These are phyloP conservation scores for Hetaerina americana DNA, from an alignment of 1,140 invertebrate genomes.

Conservation along the genomic window DNA sequence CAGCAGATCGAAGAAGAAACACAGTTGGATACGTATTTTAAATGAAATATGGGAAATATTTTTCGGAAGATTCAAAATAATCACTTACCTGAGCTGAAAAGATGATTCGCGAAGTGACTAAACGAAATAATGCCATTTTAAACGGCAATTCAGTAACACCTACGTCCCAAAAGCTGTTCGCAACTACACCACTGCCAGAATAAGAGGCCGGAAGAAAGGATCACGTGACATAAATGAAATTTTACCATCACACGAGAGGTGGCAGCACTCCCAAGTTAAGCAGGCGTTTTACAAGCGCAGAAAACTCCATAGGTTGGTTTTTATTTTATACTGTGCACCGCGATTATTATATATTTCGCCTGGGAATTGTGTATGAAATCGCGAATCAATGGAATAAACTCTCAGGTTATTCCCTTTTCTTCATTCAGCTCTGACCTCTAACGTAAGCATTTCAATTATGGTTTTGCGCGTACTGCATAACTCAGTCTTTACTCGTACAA, in stretches of 20 bases:
- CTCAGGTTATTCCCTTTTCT: not conserved
- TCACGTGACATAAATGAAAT: not conserved
- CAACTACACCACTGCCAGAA: not conserved
- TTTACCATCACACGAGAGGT: not conserved
- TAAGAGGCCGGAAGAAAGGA: not conserved
- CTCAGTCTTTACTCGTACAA: no score
- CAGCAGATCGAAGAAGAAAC: no score
- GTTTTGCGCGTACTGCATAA: no score
- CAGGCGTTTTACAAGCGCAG: not conserved
- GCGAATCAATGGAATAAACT: no score
- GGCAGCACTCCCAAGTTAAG: not conserved
- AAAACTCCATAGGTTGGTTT: no score
- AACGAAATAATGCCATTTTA: not conserved
- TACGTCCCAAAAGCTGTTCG: not conserved
- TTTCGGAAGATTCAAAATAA: no score
- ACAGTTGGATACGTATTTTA: no score
- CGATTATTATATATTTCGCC: not conserved
- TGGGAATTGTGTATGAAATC: no score
- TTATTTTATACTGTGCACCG: not conserved
- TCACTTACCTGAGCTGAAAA: not conserved
- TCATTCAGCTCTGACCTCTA: not conserved
- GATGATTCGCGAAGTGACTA: not conserved
- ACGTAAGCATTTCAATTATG: not conserved
- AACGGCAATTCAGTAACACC: not conserved
- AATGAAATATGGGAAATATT: no score